These are phyloP conservation scores for Pseudotriccus pelzelni DNA, from an alignment of 2,797 vertebrate genomes.

Conservation along the genomic window DNA sequence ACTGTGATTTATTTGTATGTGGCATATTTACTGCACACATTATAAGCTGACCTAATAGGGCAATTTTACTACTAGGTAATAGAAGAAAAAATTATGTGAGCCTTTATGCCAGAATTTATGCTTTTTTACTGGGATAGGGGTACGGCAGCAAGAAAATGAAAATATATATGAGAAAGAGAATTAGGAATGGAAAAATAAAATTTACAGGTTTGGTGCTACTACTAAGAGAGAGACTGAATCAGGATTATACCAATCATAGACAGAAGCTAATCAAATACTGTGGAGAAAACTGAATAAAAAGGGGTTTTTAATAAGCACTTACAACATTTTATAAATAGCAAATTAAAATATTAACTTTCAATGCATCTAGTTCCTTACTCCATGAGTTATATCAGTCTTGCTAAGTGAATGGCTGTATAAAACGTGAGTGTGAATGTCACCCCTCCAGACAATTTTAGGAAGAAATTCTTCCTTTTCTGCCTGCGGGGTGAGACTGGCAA, in stretches of 20 bases:
- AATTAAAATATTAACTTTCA: not conserved
- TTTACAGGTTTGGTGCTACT: not conserved
- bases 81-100: not conserved
- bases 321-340: not conserved
- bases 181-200: not conserved
- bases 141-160: not conserved
- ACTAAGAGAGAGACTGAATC: not conserved
- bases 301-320: not conserved
- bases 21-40: not conserved
- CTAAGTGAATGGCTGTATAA: not conserved
- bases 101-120: not conserved
- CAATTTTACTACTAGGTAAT: not conserved
- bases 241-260: not conserved
- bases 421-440: not conserved
- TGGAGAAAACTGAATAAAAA: not conserved
- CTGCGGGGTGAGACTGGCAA: not conserved
- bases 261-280: not conserved
- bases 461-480: not conserved
- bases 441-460: not conserved
- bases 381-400: not conserved
- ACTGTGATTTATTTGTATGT: slow-evolving; percentile 34
- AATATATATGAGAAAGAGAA: not conserved
- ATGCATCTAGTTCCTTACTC: not conserved
- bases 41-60: not conserved
- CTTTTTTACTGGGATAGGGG: not conserved